A percentile compares a stretch with the other conserved stretches of the same genome.
phyloP scores from a whole-genome alignment of 2,797 vertebrate genomes.

The Peromyscus melanophrys region DNA sequence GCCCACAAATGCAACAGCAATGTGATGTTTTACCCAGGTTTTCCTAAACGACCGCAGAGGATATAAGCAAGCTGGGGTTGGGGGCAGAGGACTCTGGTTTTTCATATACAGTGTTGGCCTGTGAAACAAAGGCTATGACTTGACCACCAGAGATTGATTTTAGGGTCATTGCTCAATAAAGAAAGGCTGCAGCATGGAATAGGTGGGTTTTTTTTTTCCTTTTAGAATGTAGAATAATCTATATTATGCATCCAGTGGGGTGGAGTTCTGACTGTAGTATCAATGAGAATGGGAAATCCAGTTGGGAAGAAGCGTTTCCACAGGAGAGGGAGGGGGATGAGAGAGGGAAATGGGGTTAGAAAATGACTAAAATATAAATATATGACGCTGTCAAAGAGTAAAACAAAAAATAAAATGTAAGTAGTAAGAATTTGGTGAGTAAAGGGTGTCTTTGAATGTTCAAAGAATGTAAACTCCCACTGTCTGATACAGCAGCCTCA shows the following conservation, averaged over 20 bases:
- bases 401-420: not conserved
- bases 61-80: not conserved
- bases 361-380: not conserved
- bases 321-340: not conserved
- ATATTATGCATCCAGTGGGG: not conserved
- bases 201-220: not conserved
- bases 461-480: not conserved
- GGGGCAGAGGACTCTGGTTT: not conserved
- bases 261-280: not conserved
- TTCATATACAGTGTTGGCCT: not conserved
- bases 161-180: constrained; percentile 30
- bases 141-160: constrained; percentile 1
- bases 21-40: not conserved
- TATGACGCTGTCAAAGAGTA: not conserved
- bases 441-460: not conserved
- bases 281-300: not conserved
- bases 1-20: not conserved
- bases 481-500: not conserved
- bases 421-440: not conserved
- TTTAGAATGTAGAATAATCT: constrained; percentile 54
- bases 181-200: not conserved
- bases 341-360: not conserved
- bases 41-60: not conserved
- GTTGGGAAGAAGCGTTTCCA: not conserved
- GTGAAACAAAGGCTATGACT: constrained; percentile 33